These are phyloP conservation scores for Biston betularia DNA, from an alignment of 2,888 invertebrate genomes.

Conservation along the genomic window DNA sequence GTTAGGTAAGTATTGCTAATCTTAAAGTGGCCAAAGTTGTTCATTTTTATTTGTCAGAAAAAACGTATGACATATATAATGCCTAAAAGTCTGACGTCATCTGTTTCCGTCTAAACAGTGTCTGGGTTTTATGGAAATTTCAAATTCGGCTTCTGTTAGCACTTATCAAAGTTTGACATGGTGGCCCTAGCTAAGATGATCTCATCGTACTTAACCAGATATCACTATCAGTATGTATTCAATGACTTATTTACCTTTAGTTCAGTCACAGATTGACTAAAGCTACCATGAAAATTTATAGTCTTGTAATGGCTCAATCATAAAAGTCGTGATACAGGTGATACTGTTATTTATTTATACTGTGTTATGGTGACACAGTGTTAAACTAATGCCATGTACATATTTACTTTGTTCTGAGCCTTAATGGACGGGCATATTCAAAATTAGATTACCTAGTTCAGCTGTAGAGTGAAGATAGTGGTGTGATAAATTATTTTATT, in stretches of 20 bases:
- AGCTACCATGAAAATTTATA: neutral
- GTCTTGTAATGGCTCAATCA: neutral
- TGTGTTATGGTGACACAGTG: neutral
- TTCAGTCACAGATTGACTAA: neutral
- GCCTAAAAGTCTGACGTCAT: too few relatives aligned
- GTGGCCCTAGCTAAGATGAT: too few relatives aligned
- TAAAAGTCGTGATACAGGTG: constrained; percentile 4
- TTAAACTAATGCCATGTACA: constrained; percentile 1
- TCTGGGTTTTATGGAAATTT: too few relatives aligned
- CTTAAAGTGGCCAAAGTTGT: neutral
- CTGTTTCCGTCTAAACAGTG: too few relatives aligned
- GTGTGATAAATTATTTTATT: neutral
- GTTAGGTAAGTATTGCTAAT: neutral
- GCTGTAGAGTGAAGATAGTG: neutral
- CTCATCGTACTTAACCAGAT: too few relatives aligned
- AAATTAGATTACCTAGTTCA: constrained; percentile 4
- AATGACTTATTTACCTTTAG: too few relatives aligned
- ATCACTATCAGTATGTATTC: too few relatives aligned
- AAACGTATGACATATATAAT: too few relatives aligned
- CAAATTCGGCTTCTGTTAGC: too few relatives aligned
- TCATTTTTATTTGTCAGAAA: neutral
- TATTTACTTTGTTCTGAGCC: constrained; percentile 1
- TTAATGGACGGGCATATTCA: neutral
- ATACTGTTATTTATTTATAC: neutral
- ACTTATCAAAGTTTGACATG: too few relatives aligned